A percentile compares a stretch with the other conserved stretches of the same genome.
phyloP scores from a whole-genome alignment of 2,888 invertebrate genomes.

The Dorcus hopei region DNA sequence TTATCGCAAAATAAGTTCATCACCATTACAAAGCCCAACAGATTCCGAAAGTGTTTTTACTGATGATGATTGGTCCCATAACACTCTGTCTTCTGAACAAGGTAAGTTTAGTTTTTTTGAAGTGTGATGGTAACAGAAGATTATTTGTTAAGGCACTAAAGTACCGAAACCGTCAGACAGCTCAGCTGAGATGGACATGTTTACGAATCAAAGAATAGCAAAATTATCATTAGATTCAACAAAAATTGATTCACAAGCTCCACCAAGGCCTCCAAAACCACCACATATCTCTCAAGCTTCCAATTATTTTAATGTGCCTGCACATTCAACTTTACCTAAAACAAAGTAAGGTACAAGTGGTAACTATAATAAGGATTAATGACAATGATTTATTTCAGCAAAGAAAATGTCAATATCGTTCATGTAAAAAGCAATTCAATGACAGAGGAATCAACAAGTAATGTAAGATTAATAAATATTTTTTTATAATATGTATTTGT shows the following conservation, averaged over 20 bases:
- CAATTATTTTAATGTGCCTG: conserved; percentile 50
- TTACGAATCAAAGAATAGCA: conserved; percentile 3
- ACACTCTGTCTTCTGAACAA: conserved; percentile 46
- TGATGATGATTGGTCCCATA: conserved; percentile 64
- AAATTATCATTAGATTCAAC: background rate
- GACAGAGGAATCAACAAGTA: background rate
- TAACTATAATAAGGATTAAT: background rate
- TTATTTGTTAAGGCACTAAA: conserved; percentile 2
- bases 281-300: conserved; percentile 53
- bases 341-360: background rate
- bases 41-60: conserved; percentile 65
- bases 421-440: conserved; percentile 1
- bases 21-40: conserved; percentile 62
- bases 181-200: conserved; percentile 56
- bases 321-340: conserved; percentile 8
- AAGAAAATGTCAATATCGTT: background rate
- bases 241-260: conserved; percentile 55
- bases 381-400: background rate
- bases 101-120: conserved; percentile 23
- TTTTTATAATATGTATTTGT: background rate
- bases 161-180: conserved; percentile 54
- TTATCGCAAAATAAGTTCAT: conserved; percentile 32
- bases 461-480: background rate
- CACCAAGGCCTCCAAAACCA: conserved; percentile 76
- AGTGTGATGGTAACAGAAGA: no score